These are phyloP conservation scores for Lamellibrachia satsuma DNA, from an alignment of 2,888 invertebrate genomes.

Conservation along the genomic window DNA sequence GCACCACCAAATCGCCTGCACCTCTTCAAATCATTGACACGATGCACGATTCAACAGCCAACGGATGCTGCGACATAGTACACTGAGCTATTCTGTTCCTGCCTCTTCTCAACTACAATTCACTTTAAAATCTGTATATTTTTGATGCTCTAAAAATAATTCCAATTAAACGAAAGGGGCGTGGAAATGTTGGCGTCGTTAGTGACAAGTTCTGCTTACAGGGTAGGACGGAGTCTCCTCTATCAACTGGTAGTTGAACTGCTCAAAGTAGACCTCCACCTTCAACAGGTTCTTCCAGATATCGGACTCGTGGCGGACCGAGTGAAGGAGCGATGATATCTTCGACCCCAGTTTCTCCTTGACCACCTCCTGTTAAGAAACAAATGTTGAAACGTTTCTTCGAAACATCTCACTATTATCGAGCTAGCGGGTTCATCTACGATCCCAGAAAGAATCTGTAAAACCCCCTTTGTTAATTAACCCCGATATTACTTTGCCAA, in stretches of 20 bases:
- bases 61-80: neutral
- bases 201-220: neutral
- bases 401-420: too few relatives aligned
- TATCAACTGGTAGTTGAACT: conserved; percentile 29
- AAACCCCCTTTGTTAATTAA: too few relatives aligned
- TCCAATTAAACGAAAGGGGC: neutral
- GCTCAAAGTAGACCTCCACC: conserved; percentile 25
- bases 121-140: neutral
- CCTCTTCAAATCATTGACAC: too few relatives aligned
- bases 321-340: neutral
- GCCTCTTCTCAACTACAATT: neutral
- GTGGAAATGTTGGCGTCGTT: neutral
- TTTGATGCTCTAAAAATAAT: neutral
- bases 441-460: too few relatives aligned
- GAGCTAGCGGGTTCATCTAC: too few relatives aligned
- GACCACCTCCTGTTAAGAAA: neutral
- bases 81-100: neutral
- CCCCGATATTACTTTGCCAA: too few relatives aligned
- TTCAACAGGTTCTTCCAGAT: conserved; percentile 23
- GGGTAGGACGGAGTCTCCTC: conserved; percentile 23
- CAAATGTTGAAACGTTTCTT: neutral
- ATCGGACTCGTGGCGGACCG: neutral
- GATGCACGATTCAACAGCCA: neutral
- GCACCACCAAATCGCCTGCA: too few relatives aligned
- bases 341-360: conserved; percentile 9